Conservation (phyloP, 2,113 vertebrate genomes). For the Ciconia boyciana region DNA sequence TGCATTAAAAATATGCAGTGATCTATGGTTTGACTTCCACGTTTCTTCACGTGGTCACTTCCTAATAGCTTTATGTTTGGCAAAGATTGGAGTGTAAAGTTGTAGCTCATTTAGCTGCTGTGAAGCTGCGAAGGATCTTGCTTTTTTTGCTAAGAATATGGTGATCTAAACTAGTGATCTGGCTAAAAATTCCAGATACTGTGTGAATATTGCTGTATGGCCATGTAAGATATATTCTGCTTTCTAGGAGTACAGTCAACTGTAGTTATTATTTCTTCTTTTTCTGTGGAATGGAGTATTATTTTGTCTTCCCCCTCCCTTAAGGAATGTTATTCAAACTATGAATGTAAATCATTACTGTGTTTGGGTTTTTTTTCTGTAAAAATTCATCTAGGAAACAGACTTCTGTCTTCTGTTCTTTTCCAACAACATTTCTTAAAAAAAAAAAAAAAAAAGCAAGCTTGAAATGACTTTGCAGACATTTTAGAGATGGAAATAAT, state of each 20-base stretch:
- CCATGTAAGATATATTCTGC: not conserved
- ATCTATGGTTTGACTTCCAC: not conserved
- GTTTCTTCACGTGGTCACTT: not conserved
- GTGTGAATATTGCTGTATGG: not conserved
- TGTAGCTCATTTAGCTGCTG: not conserved
- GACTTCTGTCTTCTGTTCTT: not conserved
- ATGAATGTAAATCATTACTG: not conserved
- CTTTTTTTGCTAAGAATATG: not conserved
- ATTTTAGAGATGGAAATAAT: not conserved
- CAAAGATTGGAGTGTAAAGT: not conserved
- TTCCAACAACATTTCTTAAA: not conserved
- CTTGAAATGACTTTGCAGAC: not conserved
- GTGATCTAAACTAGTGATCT: not conserved
- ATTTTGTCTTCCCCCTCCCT: not conserved
- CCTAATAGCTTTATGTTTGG: not conserved
- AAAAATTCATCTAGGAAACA: not conserved
- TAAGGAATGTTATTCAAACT: not conserved
- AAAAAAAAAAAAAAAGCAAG: not conserved
- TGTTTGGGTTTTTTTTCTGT: not conserved
- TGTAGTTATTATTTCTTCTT: not conserved
- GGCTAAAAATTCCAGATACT: not conserved
- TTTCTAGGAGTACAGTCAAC: not conserved
- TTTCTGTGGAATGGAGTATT: not conserved
- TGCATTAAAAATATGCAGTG: not conserved
- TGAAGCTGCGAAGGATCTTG: not conserved